Percentiles rank a stretch among this genome's conserved stretches.
These are phyloP conservation scores for Melinaea marsaeus DNA, from an alignment of 2,888 invertebrate species.

Conservation along the genomic window DNA sequence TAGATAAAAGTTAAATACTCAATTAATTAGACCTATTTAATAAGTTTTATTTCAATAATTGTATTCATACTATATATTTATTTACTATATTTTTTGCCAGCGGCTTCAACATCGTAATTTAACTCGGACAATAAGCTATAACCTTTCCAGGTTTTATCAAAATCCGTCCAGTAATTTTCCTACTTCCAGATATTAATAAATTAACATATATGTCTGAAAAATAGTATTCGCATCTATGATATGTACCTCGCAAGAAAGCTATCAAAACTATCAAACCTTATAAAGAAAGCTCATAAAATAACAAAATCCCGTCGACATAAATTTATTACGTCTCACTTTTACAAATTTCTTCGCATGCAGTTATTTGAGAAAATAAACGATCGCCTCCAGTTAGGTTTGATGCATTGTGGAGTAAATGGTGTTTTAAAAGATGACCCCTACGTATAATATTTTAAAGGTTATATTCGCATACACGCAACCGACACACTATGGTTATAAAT, in stretches of 20 bases:
- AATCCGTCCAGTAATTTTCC: no score
- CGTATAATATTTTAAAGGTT: constrained; percentile 1
- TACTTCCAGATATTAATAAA: no score
- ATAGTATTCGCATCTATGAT: no score
- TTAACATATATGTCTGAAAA: no score
- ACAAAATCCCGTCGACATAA: constrained; percentile 19
- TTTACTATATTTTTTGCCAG: no score
- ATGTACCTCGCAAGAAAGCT: background rate
- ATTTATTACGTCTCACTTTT: constrained; percentile 23
- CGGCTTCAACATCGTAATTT: no score
- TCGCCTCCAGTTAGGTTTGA: constrained; percentile 12
- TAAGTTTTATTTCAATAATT: no score
- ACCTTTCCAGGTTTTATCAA: no score
- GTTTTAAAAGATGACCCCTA: constrained; percentile 7
- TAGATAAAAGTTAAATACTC: background rate
- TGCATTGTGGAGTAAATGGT: background rate
- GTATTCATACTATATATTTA: no score
- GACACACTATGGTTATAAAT: constrained; percentile 8
- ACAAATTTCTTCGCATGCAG: constrained; percentile 26
- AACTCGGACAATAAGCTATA: no score
- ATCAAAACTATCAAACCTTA: background rate
- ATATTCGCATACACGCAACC: constrained; percentile 4
- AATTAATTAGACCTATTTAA: no score
- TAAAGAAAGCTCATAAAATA: background rate
- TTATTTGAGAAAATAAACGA: constrained; percentile 29